Conservation (phyloP, 2,113 vertebrate species). For the Struthio camelus region DNA sequence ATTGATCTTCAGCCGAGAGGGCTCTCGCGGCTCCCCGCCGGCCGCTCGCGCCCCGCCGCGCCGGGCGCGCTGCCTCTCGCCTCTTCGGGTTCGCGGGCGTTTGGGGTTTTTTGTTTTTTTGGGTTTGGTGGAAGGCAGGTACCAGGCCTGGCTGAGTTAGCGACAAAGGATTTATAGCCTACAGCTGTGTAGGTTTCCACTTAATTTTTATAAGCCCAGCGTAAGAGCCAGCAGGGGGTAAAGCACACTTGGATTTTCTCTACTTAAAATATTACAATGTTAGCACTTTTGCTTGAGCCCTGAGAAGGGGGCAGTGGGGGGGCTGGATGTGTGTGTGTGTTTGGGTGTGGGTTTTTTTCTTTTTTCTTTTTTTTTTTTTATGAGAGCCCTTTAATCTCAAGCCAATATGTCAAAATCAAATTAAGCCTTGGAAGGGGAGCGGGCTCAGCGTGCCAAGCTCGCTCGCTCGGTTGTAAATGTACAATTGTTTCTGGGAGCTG, state of each 20-base stretch:
- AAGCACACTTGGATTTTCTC: constrained; percentile 83
- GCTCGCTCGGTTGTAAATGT: constrained; percentile 64
- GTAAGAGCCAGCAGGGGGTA: constrained; percentile 76
- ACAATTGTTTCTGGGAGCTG: constrained; percentile 71
- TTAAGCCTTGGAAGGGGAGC: constrained; percentile 73
- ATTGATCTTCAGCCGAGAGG: constrained; percentile 84
- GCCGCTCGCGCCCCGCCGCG: neutral
- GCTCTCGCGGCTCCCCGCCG: constrained; percentile 48
- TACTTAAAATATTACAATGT: constrained; percentile 79
- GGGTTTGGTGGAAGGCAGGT: constrained; percentile 56
- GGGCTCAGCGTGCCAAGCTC: constrained; percentile 62
- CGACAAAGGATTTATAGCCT: constrained; percentile 80
- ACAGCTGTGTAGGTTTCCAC: constrained; percentile 83
- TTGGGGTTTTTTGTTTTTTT: too few species aligned
- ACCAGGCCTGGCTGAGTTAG: constrained; percentile 67
- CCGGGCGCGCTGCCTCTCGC: accelerated
- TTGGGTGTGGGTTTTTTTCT: neutral
- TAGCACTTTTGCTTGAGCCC: constrained; percentile 75
- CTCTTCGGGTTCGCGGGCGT: neutral
- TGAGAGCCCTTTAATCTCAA: constrained; percentile 73
- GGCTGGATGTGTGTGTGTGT: constrained; percentile 10
- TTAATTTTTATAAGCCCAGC: constrained; percentile 83
- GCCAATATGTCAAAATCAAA: constrained; percentile 78
- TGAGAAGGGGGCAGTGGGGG: constrained; percentile 37
- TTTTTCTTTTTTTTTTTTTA: constrained; percentile 24